Base-by-base conservation (phyloP, 1,140 invertebrate species). In the Portunus trituberculatus region DNA sequence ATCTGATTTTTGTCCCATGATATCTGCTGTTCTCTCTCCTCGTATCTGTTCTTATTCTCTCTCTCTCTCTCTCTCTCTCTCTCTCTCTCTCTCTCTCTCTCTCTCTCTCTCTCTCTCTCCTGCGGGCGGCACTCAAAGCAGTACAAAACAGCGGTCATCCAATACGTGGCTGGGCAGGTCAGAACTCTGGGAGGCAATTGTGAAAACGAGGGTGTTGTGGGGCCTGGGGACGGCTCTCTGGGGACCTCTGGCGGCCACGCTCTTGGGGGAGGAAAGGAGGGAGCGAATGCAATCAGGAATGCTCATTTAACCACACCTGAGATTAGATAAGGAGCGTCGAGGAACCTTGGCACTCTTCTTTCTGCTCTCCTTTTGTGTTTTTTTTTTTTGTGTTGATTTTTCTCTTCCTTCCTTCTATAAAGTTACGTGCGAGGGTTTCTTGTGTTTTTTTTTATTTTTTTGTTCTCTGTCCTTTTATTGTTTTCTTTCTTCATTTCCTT, bases 251-350 rank as follows among this genome's bases (percentile, higher is more conserved):
- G 31, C n/a, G 48, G 88, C 32, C 32, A 90, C 45, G n/a, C 45
- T 46, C 39, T 52, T 4, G n/a, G 31, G 59, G 59, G 29, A 28
- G 46, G 46, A n/a, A 52, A 45, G 67, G 59, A 48, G 39, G 67
- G 59, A 10, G 93, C 45, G 14, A 67, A 10, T 94, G 86, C 88
- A 94, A 94, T 94, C 93, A 83, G 87, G 87, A 94, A 76, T 67
- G 67, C 67, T 83, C 93, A 90, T 91, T 94, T 94, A 94, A 90
- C 87, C 93, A 76, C 87, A 32, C 25, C 29, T 39, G 87, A 83
- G 90, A 94, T 94, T 90, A 90, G 93, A 94, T 91, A 89, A 94
- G 88, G 59, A 89, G 32, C 93, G 90, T 48, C 25, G 52, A n/a
- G 83, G 12, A 32, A 32, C 25, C 28, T 91, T 91, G 28, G n/a